Evolutionary conservation across 2,797 vertebrate genomes (phyloP), one percentile per base, ranked within the genome.

Genomic region (Danio albolineatus): DNA sequence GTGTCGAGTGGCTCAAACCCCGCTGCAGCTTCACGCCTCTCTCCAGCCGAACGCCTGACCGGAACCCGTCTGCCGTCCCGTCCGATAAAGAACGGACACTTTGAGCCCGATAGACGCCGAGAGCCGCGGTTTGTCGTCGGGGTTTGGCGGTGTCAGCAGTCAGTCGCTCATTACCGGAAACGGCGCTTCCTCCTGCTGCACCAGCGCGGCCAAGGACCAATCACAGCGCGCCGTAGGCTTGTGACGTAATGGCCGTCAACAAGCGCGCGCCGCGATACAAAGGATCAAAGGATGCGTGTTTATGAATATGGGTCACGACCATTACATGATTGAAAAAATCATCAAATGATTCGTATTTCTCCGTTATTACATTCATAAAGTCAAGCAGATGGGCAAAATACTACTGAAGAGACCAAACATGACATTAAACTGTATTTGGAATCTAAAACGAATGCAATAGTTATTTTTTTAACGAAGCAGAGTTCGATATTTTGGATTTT

Each of bases 1-100:
- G 94, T 93, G 91, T 91, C 93, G 90, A 91, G 89, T 91, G 90
- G 91, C 91, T 92, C 88, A 88, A 90, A 90, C 91, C 90, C 92
- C 89, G 91, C 84, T 67, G 46, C 64, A 67, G 57, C 64, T 88
- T 86, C 86, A 85, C 89, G 88, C 85, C 87, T 88, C 87, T 84
- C 83, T 89, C 88, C 82, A 77, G 81, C 82, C 81, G 83, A 86
- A 85, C 81, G 71, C 86, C 84, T 67, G 84, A 86, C 75, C 69
- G 70, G 80, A 80, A 79, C 41, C 41, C 75, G 88, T 80, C 86
- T 86, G 53, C 76, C 74, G 81, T 76, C 82, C 62, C 81, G 84
- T 84, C 65, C 36, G 36, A 78, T 70, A 80, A 81, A 81, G 81
- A 76, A 19, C 56, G 80, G 65, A 60, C 43, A 61, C 53, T 38